Evolutionary conservation across 2,888 invertebrate genomes (phyloP), one percentile per base, ranked within the genome.

Genomic region (Cantharis rufa): DNA sequence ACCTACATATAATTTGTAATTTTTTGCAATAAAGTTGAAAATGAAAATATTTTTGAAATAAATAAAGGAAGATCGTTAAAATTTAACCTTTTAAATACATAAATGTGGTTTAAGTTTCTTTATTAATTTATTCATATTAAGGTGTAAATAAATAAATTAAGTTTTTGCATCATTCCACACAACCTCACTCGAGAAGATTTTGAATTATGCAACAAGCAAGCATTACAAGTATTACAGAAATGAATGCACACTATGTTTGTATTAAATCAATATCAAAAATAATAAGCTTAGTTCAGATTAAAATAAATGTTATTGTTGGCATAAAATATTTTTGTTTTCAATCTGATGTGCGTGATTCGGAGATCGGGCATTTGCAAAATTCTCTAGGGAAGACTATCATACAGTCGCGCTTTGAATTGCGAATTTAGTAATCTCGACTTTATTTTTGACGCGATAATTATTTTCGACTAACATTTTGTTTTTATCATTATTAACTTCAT

Each of bases 381-480:
- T 72, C 82, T 79, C 81, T 62, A 70, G 82, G 80, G 81, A 80
- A 80, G 78, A 79, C 82, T 81, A 82, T 81, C 82, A 80, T 80
- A 80, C 77, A 79, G 78, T 72, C 80, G 80, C 81, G 81, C 75
- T 80, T 78, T 77, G 81, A 81, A 81, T 81, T 80, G 81, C 79
- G 79, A 81, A 81, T 81, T 79, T 76, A 81, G 80, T 80, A 81
- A 81, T 81, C 81, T 80, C 80, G 75, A 77, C 80, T 82, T 82
- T 82, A 82, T 81, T 80, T 80, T 80, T 80, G 75, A 75, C 75
- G 78, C 79, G 80, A 80, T 82, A 82, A 82, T 82, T 82, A 80
- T 78, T 78, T 78, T 72, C 73, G 66, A 70, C 68, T 68, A 75
- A 70, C 75, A 66, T 73, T 77, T 64, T 73, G 69, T 74, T 76